These are phyloP conservation scores for Drosophila prolongata DNA, from an alignment of 2,888 invertebrate genomes.

Conservation along the genomic window DNA sequence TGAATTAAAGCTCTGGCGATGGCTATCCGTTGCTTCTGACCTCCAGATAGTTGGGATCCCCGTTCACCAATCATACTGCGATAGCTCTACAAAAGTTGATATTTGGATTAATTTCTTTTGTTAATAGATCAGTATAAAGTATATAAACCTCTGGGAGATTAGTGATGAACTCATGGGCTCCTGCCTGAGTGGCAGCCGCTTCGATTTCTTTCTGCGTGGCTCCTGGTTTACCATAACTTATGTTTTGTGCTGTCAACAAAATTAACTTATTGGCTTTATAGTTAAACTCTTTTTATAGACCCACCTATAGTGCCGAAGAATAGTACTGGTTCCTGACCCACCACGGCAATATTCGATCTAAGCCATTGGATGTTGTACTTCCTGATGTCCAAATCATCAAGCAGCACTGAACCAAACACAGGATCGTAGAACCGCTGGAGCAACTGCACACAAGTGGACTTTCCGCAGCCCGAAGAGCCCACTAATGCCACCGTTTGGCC, in stretches of 20 bases:
- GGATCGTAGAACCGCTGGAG: slow-evolving; percentile 92
- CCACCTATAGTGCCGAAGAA: slow-evolving; percentile 90
- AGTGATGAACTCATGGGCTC: slow-evolving; percentile 91
- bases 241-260: slow-evolving; percentile 85
- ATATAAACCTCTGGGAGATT: slow-evolving; percentile 89
- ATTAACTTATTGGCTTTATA: neutral
- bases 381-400: slow-evolving; percentile 88
- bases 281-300: neutral
- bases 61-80: slow-evolving; percentile 92
- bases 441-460: slow-evolving; percentile 92
- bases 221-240: slow-evolving; percentile 89
- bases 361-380: slow-evolving; percentile 90
- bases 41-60: slow-evolving; percentile 92
- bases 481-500: slow-evolving; percentile 91
- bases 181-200: slow-evolving; percentile 89
- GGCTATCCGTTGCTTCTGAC: slow-evolving; percentile 94
- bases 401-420: slow-evolving; percentile 85
- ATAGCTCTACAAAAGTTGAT: slow-evolving; percentile 86
- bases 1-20: slow-evolving; percentile 93
- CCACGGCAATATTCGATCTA: slow-evolving; percentile 92
- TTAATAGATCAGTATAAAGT: neutral
- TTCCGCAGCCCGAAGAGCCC: slow-evolving; percentile 92
- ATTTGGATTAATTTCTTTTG: neutral
- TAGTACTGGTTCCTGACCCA: slow-evolving; percentile 94
- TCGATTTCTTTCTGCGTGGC: slow-evolving; percentile 89